Evolutionary conservation across 2,113 vertebrate genomes (phyloP).

Genomic region (Talpa occidentalis): DNA sequence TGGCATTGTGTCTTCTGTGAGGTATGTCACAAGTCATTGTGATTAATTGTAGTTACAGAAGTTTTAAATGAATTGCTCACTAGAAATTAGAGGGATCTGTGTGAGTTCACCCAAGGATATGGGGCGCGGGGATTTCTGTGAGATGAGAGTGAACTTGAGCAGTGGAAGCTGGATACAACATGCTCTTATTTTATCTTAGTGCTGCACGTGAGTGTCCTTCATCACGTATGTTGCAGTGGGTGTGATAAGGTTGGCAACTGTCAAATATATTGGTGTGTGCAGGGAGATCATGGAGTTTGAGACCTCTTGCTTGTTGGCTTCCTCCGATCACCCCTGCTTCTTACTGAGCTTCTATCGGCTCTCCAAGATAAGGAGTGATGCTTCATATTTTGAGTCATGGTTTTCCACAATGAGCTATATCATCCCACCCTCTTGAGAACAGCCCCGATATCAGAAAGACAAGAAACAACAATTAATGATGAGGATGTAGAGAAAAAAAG

Average conservation of each 20-base stretch:
- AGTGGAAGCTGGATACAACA: not conserved
- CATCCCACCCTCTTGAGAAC: too few relatives aligned
- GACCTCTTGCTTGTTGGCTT: not conserved
- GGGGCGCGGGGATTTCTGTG: not conserved
- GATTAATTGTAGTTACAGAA: not conserved
- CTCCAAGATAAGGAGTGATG: not conserved
- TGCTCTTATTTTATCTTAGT: not conserved
- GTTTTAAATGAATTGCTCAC: constrained; percentile 47
- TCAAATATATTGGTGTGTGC: not conserved
- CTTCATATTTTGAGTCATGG: not conserved
- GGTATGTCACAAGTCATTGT: constrained; percentile 15
- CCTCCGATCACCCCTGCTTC: not conserved
- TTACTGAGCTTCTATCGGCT: not conserved
- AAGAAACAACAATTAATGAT: too few relatives aligned
- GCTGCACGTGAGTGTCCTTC: not conserved
- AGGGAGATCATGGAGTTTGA: not conserved
- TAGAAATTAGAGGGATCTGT: constrained; percentile 40
- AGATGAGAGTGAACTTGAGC: not conserved
- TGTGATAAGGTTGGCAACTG: not conserved
- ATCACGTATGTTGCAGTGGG: not conserved
- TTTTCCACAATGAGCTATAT: too few relatives aligned
- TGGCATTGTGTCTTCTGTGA: not conserved
- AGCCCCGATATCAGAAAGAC: too few relatives aligned
- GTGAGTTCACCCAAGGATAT: not conserved
- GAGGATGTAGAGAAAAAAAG: too few relatives aligned